These are phyloP conservation scores for Corythornis vintsioides DNA, from an alignment of 2,113 vertebrate genomes.

Conservation along the genomic window DNA sequence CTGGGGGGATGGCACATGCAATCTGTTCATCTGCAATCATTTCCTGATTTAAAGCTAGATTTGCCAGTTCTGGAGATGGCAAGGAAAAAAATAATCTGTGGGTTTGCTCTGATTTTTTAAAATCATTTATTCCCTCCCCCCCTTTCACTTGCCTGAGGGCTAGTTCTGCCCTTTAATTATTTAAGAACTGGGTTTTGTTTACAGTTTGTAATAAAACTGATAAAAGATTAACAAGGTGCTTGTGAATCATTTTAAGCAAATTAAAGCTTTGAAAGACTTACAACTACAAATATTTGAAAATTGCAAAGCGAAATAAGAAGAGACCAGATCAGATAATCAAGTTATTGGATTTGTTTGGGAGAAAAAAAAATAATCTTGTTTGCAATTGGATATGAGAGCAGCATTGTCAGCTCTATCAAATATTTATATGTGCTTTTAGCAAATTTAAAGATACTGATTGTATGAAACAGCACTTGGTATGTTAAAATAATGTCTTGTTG, in stretches of 20 bases:
- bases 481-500: background rate
- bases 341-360: conserved; percentile 36
- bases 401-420: conserved; percentile 17
- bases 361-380: background rate
- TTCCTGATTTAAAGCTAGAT: conserved; percentile 16
- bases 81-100: background rate
- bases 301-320: background rate
- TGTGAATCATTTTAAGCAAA: conserved; percentile 60
- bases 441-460: conserved; percentile 21
- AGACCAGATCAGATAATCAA: conserved; percentile 32
- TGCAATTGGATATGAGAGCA: background rate
- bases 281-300: conserved; percentile 55
- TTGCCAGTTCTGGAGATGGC: background rate
- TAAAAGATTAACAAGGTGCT: conserved; percentile 74
- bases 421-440: conserved; percentile 47
- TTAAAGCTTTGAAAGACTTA: conserved; percentile 59
- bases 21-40: conserved; percentile 44
- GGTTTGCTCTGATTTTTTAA: conserved; percentile 6
- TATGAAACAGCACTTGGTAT: background rate
- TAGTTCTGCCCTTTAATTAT: conserved; percentile 69
- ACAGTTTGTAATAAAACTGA: conserved; percentile 71
- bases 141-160: conserved; percentile 39
- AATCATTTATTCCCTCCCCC: background rate
- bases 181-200: conserved; percentile 73
- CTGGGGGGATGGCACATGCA: conserved; percentile 35